Evolutionary conservation across 2,888 invertebrate genomes (phyloP), one percentile per base, ranked within the genome.

Genomic region (Mayetiola destructor): DNA sequence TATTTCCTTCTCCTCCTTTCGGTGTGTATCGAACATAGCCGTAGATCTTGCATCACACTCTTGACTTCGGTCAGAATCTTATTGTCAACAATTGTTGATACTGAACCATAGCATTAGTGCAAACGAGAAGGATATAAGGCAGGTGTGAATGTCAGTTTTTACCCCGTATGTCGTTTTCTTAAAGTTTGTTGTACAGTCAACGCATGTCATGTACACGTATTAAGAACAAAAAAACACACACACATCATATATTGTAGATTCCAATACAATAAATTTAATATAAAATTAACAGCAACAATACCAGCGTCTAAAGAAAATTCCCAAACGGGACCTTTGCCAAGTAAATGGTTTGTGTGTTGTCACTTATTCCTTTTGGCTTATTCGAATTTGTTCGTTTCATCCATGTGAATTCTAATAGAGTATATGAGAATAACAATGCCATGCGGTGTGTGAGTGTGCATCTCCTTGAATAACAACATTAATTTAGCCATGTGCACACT

Each of bases 161-260:
- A 48, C 48, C 48, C 48, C 48, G 48, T 48, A 48, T 48, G 48
- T 48, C 48, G 48, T 48, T 48, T 48, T 48, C 48, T 48, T 48
- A 27, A 48, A 48, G 27, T 18, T 21, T 48, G 2, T 6, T 48
- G 23, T n/a, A n/a, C n/a, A 37, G n/a, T 14, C 37, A 16, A 37
- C 12, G 37, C 48, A 48, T 16, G 48, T 23, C 48, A 27, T 48
- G 42, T 12, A 23, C 23, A 42, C 42, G 48, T n/a, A n/a, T n/a
- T n/a, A n/a, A n/a, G n/a, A 48, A 48, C 48, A 48, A 48, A 27
- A 16, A 48, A 27, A 9, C 21, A 3, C 23, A n/a, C n/a, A 48
- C 14, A 48, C 48, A 27, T 48, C 48, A 48, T 48, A 27, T n/a
- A n/a, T n/a, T n/a, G n/a, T n/a, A n/a, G n/a, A n/a, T 48, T 48